Conservation (phyloP, 2,797 vertebrate species). For the Pachyuromys duprasi region DNA sequence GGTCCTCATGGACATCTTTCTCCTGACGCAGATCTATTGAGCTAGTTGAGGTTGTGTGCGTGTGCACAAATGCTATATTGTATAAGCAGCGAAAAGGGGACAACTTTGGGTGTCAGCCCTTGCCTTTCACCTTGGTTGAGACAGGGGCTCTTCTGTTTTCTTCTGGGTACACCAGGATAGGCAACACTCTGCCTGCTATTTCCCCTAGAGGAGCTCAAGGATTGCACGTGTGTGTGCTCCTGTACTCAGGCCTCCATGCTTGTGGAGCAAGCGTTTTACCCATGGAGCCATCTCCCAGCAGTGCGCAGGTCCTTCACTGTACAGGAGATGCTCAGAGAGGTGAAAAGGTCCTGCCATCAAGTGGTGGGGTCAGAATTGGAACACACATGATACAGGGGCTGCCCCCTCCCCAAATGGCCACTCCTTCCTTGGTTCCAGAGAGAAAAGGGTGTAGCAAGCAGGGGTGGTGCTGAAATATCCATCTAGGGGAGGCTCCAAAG, state of each 20-base stretch:
- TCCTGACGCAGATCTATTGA: neutral
- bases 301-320: neutral
- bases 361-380: neutral
- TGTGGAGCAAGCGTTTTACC: neutral
- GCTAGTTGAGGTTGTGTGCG: neutral
- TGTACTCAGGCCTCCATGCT: neutral
- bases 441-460: neutral
- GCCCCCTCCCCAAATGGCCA: neutral
- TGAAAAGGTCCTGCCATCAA: neutral
- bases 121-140: neutral
- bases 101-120: neutral
- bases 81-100: neutral
- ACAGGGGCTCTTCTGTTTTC: neutral
- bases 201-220: neutral
- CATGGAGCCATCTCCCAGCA: too few species aligned
- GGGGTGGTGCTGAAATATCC: neutral
- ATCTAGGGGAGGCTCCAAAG: neutral
- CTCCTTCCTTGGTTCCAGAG: neutral
- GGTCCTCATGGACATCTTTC: neutral
- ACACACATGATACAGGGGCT: neutral
- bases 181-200: neutral
- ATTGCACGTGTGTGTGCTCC: neutral
- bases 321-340: neutral
- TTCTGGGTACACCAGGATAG: neutral
- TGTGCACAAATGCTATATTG: neutral